A percentile compares a stretch with the other conserved stretches of the same genome.
Conservation (phyloP, 2,113 vertebrate species). For the Thunnus thynnus region DNA sequence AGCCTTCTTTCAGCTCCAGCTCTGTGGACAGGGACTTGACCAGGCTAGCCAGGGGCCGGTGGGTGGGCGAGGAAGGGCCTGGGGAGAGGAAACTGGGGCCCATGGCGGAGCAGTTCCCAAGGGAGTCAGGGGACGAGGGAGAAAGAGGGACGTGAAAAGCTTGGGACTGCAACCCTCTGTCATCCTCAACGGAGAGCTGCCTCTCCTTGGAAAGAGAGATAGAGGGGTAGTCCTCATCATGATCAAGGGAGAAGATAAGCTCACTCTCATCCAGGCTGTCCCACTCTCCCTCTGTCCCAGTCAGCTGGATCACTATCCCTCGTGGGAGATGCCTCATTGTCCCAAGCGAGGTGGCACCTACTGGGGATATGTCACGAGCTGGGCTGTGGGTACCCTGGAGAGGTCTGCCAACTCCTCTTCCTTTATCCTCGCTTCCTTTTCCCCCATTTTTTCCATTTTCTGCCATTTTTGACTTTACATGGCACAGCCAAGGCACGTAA, state of each 20-base stretch:
- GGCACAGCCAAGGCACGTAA: constrained; percentile 56
- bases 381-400: constrained; percentile 27
- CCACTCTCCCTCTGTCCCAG: constrained; percentile 80
- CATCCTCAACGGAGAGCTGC: constrained; percentile 64
- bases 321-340: constrained; percentile 69
- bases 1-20: constrained; percentile 82
- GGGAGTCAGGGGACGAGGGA: constrained; percentile 80
- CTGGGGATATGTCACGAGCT: constrained; percentile 24
- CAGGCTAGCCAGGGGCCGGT: constrained; percentile 80
- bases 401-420: constrained; percentile 17
- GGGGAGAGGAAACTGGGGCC: constrained; percentile 77
- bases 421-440: constrained; percentile 34
- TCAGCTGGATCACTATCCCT: constrained; percentile 85
- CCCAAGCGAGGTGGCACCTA: constrained; percentile 10
- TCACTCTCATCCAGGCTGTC: constrained; percentile 78
- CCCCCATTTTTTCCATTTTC: constrained; percentile 68
- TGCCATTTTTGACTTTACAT: constrained; percentile 85
- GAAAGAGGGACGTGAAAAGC: constrained; percentile 74
- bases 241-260: constrained; percentile 80
- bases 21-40: constrained; percentile 89
- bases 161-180: constrained; percentile 51
- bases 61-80: constrained; percentile 65
- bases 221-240: constrained; percentile 71
- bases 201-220: constrained; percentile 70
- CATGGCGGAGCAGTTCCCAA: constrained; percentile 73